Conservation (phyloP, 1,140 invertebrate species). For the Trichoplusia ni region DNA sequence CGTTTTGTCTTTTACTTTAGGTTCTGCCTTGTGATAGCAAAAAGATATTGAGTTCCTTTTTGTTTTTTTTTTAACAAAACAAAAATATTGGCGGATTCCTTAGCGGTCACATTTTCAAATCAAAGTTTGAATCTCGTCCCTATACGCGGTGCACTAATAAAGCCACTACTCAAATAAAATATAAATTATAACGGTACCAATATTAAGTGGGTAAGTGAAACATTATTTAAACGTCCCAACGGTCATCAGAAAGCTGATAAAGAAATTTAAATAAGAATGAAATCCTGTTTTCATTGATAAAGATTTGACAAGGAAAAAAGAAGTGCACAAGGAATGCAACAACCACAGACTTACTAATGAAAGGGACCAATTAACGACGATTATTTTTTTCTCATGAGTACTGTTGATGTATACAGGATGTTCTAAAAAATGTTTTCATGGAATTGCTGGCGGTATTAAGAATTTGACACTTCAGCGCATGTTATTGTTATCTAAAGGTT, state of each 20-base stretch:
- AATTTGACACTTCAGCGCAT: not conserved
- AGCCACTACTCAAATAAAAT: not conserved
- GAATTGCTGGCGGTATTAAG: not conserved
- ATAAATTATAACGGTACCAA: conserved; percentile 19
- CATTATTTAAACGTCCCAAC: conserved; percentile 57
- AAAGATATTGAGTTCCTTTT: too few species aligned
- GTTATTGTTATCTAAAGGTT: too few species aligned
- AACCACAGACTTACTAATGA: conserved; percentile 77
- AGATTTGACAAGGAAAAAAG: conserved; percentile 79
- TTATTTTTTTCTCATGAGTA: conserved; percentile 75
- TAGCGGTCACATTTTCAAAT: too few species aligned
- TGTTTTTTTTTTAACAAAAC: too few species aligned
- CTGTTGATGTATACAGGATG: conserved; percentile 55
- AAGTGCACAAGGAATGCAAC: conserved; percentile 70
- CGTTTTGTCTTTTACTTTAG: too few species aligned
- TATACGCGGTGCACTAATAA: too few species aligned
- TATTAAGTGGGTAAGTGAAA: conserved; percentile 54
- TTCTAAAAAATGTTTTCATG: not conserved
- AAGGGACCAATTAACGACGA: conserved; percentile 79
- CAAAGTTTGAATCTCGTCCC: too few species aligned
- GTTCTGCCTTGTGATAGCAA: too few species aligned
- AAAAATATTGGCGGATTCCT: too few species aligned
- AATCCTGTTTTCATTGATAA: conserved; percentile 80
- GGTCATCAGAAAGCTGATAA: conserved; percentile 67
- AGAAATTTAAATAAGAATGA: conserved; percentile 78